Evolutionary conservation across 2,113 vertebrate genomes (phyloP).

Genomic region (Athene noctua): DNA sequence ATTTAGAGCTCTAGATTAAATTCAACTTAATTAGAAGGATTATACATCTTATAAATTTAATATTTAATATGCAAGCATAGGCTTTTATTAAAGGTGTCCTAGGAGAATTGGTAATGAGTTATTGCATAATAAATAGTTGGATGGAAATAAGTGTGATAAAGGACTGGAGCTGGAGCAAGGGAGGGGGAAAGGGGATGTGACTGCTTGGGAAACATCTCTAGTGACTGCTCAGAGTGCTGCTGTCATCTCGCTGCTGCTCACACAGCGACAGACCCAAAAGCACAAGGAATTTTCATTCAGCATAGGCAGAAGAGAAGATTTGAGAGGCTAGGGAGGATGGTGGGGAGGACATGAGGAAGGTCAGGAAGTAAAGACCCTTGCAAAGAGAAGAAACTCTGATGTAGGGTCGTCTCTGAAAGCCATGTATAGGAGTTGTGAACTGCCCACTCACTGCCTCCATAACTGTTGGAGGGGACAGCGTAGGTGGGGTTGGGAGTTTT

Average conservation of each 20-base stretch:
- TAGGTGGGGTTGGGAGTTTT: background rate
- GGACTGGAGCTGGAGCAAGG: background rate
- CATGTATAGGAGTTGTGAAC: background rate
- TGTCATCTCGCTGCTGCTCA: background rate
- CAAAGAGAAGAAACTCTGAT: background rate
- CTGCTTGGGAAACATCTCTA: background rate
- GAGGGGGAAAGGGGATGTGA: background rate
- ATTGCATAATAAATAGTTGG: conserved; percentile 59
- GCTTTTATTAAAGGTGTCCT: conserved; percentile 69
- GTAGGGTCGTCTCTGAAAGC: background rate
- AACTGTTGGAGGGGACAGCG: background rate
- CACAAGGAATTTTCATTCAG: background rate
- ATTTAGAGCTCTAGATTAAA: conserved; percentile 65
- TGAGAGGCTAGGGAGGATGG: background rate
- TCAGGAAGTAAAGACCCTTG: background rate
- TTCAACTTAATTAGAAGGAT: conserved; percentile 72
- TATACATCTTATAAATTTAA: conserved; percentile 73
- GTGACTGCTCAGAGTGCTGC: conserved; percentile 3
- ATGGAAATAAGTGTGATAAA: conserved; percentile 31
- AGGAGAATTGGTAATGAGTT: conserved; percentile 67
- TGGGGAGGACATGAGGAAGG: background rate
- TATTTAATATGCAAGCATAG: conserved; percentile 72
- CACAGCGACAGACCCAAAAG: background rate
- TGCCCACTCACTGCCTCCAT: background rate
- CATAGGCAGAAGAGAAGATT: background rate